phyloP scores from a whole-genome alignment of 23 tunicate genomes.

The Pegea sp. region DNA sequence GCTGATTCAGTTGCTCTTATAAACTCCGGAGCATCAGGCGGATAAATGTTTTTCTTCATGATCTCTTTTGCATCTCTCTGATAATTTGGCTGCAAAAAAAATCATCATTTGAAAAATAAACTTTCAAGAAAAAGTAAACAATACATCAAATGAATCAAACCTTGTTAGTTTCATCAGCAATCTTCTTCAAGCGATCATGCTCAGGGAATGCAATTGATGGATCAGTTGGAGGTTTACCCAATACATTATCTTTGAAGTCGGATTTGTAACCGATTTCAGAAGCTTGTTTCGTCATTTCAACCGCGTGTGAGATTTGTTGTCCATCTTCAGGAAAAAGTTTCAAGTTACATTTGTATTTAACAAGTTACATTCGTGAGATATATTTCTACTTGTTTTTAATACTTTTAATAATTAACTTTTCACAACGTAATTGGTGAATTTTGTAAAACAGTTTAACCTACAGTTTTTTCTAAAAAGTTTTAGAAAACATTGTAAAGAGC shows the following conservation, averaged over 20 bases:
- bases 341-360: too few species aligned
- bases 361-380: background rate
- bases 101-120: too few species aligned
- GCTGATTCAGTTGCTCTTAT: constrained; percentile 29
- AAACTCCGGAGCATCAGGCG: constrained; percentile 29
- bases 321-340: constrained; percentile 34
- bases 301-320: constrained; percentile 64
- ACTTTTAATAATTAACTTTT: background rate
- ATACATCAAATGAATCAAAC: too few species aligned
- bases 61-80: constrained; percentile 41
- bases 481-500: too few species aligned
- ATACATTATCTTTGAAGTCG: constrained; percentile 31
- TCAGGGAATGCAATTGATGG: constrained; percentile 72
- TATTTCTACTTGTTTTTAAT: background rate
- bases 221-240: constrained; percentile 60
- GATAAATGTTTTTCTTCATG: constrained; percentile 22
- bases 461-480: too few species aligned
- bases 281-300: constrained; percentile 20
- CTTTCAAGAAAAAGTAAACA: too few species aligned
- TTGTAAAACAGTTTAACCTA: too few species aligned
- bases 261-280: constrained; percentile 24
- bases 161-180: constrained; percentile 35
- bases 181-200: constrained; percentile 38
- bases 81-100: constrained; percentile 10
- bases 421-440: background rate